These are phyloP conservation scores for Apeltes quadracus DNA, from an alignment of 2,113 vertebrate species.

Conservation along the genomic window DNA sequence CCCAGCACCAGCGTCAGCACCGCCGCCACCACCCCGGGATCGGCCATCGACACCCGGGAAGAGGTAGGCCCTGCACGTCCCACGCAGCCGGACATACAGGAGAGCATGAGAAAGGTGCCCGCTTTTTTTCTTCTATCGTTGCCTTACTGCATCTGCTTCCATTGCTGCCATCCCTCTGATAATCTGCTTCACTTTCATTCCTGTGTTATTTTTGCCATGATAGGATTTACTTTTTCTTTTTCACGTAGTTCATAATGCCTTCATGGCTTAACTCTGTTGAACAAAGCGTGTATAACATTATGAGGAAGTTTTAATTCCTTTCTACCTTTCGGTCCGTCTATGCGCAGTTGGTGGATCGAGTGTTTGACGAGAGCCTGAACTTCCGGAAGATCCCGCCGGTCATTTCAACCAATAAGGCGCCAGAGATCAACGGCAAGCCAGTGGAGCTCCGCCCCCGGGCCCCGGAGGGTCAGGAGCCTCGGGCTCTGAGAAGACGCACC, in stretches of 20 bases:
- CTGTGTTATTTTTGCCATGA: conserved; percentile 10
- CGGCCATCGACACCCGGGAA: conserved; percentile 99
- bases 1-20: conserved; percentile 99
- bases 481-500: conserved; percentile 92
- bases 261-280: conserved; percentile 22
- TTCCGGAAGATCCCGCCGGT: conserved; percentile 96
- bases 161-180: conserved; percentile 60
- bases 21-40: conserved; percentile 98
- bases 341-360: conserved; percentile 92
- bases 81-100: conserved; percentile 79
- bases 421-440: conserved; percentile 88
- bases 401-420: conserved; percentile 85
- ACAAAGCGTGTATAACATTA: not conserved
- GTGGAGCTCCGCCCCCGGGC: conserved; percentile 86
- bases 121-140: conserved; percentile 84
- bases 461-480: conserved; percentile 87
- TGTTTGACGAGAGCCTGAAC: conserved; percentile 99
- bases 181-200: conserved; percentile 29
- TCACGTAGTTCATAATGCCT: conserved; percentile 1
- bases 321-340: not conserved
- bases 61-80: conserved; percentile 92
- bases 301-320: not conserved
- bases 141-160: conserved; percentile 30
- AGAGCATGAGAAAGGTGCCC: conserved; percentile 92
- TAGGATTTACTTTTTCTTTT: conserved; percentile 6